Percentiles rank a stretch among this genome's conserved stretches.
Evolutionary conservation across 2,113 vertebrate genomes (phyloP).

Genomic region (Urocolius indicus): DNA sequence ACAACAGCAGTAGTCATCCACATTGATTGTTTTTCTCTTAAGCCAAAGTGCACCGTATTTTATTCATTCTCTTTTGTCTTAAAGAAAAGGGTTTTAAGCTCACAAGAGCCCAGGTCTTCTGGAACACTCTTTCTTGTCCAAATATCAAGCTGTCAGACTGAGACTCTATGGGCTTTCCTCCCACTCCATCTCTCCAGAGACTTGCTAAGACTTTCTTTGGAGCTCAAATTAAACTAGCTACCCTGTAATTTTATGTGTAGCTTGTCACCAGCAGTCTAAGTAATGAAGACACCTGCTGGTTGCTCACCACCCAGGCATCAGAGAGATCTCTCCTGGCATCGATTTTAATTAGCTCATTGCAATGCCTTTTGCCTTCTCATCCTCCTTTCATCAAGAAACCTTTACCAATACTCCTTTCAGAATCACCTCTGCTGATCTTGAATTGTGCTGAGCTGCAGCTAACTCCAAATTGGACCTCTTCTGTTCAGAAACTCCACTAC

Average conservation of each 20-base stretch:
- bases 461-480: background rate
- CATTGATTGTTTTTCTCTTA: background rate
- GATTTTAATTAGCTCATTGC: conserved; percentile 55
- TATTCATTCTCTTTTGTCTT: background rate
- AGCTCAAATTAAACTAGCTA: conserved; percentile 43
- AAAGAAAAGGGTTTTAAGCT: background rate
- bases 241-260: conserved; percentile 26
- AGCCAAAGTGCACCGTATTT: background rate
- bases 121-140: background rate
- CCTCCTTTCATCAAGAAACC: conserved; percentile 33
- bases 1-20: background rate
- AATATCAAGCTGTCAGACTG: conserved; percentile 6
- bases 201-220: conserved; percentile 13
- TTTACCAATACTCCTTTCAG: conserved; percentile 27
- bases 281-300: conserved; percentile 68
- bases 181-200: conserved; percentile 19
- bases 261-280: conserved; percentile 57
- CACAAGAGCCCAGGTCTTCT: background rate
- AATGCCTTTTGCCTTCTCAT: conserved; percentile 42
- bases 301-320: conserved; percentile 52
- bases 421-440: background rate
- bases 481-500: conserved; percentile 10
- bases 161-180: conserved; percentile 11
- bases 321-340: conserved; percentile 13
- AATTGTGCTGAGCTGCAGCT: background rate